Conservation (phyloP, 2,113 vertebrate species). For the Vulpes ferrilata region DNA sequence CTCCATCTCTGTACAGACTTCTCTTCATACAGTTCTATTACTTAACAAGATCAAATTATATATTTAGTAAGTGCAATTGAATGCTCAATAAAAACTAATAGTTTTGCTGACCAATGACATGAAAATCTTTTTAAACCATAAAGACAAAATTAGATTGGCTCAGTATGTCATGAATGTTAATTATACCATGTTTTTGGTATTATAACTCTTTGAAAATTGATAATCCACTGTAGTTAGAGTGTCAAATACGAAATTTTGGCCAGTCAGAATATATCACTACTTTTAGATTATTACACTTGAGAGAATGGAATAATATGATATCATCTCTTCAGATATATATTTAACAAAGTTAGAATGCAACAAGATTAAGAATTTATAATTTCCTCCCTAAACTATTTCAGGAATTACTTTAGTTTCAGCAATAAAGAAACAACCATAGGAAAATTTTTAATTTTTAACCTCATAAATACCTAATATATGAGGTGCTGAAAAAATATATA, state of each 20-base stretch:
- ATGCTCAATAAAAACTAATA: background rate
- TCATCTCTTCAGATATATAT: background rate
- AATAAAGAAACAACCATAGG: background rate
- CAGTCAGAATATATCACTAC: background rate
- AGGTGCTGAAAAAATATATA: slow-evolving; percentile 10
- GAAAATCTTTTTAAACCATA: slow-evolving; percentile 24
- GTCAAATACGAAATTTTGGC: background rate
- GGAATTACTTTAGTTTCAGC: background rate
- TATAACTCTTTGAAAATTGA: slow-evolving; percentile 49
- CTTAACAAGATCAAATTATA: background rate
- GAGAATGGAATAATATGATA: background rate
- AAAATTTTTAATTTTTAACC: slow-evolving; percentile 15
- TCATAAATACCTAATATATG: background rate
- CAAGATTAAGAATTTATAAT: background rate
- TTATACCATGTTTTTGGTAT: background rate
- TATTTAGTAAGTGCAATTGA: background rate
- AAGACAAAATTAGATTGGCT: background rate
- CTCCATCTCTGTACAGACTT: background rate
- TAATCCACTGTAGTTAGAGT: background rate
- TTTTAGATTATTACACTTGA: slow-evolving; percentile 9
- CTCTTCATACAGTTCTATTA: background rate
- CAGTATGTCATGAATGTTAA: background rate
- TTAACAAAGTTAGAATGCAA: background rate
- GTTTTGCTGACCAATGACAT: background rate
- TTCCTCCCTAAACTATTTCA: background rate